These are phyloP conservation scores for Dicrostonyx torquatus DNA, from an alignment of 2,797 vertebrate genomes.

Conservation along the genomic window DNA sequence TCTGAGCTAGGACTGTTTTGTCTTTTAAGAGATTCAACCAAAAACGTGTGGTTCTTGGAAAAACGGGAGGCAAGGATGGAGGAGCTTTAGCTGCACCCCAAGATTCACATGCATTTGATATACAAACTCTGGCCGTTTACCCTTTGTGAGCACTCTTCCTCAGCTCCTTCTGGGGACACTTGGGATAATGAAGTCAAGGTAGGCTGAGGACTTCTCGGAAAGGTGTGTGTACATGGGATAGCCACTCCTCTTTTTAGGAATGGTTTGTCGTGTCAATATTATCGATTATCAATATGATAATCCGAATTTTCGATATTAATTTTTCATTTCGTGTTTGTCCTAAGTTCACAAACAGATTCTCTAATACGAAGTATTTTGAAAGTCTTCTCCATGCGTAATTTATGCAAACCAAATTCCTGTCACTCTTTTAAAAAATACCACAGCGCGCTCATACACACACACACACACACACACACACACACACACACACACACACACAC, in stretches of 20 bases:
- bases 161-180: neutral
- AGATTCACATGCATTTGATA: neutral
- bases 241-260: neutral
- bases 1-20: neutral
- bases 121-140: neutral
- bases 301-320: neutral
- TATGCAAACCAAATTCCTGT: slow-evolving; percentile 1
- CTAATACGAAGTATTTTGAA: slow-evolving; percentile 36
- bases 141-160: neutral
- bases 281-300: neutral
- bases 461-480: neutral
- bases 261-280: neutral
- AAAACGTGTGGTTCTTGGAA: slow-evolving; percentile 18
- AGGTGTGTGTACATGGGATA: neutral
- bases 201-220: neutral
- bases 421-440: neutral
- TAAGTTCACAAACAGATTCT: slow-evolving; percentile 47
- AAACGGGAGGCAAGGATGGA: neutral
- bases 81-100: neutral
- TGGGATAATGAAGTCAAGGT: neutral
- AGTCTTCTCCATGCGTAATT: slow-evolving; percentile 19
- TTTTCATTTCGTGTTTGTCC: slow-evolving; percentile 43
- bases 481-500: neutral
- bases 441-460: neutral
- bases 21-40: neutral